These are phyloP conservation scores for Papilio aristodemus DNA, from an alignment of 1,140 invertebrate genomes.

Conservation along the genomic window DNA sequence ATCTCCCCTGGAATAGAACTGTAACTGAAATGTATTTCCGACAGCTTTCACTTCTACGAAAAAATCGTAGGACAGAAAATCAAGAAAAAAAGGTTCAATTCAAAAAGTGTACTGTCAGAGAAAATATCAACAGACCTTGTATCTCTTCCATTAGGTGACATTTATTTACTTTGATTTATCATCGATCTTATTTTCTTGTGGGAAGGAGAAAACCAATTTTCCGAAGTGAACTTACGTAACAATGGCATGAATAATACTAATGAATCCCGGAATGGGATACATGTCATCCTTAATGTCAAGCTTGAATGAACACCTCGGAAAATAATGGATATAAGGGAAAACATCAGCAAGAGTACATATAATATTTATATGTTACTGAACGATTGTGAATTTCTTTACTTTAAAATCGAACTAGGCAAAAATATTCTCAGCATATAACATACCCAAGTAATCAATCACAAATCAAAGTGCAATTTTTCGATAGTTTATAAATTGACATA, in stretches of 20 bases:
- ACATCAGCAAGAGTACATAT: too few relatives aligned
- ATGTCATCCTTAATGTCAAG: conserved; percentile 8
- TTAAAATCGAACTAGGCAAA: too few relatives aligned
- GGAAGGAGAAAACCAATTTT: conserved; percentile 4
- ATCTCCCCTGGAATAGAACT: not conserved
- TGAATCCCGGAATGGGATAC: not conserved
- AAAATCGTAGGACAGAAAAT: not conserved
- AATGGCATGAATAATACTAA: conserved; percentile 6
- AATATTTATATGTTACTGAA: too few relatives aligned
- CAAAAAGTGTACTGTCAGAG: not conserved
- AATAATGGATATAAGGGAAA: conserved; percentile 5
- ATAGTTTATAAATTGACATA: too few relatives aligned
- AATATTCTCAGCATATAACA: too few relatives aligned
- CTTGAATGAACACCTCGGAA: conserved; percentile 12
- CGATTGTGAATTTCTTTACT: too few relatives aligned
- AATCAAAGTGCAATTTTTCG: too few relatives aligned
- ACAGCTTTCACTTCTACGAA: not conserved
- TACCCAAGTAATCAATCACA: too few relatives aligned
- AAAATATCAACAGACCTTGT: not conserved
- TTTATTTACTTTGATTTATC: conserved; percentile 2
- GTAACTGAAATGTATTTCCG: not conserved
- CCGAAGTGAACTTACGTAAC: conserved; percentile 1
- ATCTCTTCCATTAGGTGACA: not conserved
- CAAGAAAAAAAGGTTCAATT: not conserved
- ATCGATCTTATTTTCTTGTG: not conserved